Percentiles rank a stretch among this genome's conserved stretches.
Conservation (phyloP, 2,113 vertebrate genomes). For the Seriola aureovittata region DNA sequence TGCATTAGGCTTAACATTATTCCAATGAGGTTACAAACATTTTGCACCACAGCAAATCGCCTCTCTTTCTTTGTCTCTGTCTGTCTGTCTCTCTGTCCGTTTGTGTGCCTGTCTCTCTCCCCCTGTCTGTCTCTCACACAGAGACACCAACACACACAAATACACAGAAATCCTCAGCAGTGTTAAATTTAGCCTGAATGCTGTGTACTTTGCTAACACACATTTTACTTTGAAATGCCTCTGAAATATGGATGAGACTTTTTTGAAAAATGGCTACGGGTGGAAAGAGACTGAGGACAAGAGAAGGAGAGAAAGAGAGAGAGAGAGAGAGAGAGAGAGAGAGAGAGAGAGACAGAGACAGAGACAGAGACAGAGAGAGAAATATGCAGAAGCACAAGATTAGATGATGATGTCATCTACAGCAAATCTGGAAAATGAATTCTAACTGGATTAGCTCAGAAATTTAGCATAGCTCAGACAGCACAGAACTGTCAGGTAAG, state of each 20-base stretch:
- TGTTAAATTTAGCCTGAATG: slow-evolving; percentile 75
- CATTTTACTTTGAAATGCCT: slow-evolving; percentile 69
- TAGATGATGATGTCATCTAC: slow-evolving; percentile 9
- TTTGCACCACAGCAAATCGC: slow-evolving; percentile 42
- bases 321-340: neutral
- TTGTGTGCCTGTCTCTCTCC: neutral
- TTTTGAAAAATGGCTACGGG: slow-evolving; percentile 51
- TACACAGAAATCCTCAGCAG: slow-evolving; percentile 47
- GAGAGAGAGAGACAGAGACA: neutral
- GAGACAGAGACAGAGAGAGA: neutral
- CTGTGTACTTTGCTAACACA: slow-evolving; percentile 67
- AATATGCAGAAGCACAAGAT: slow-evolving; percentile 3
- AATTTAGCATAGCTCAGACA: neutral
- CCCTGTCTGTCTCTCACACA: neutral
- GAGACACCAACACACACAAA: slow-evolving; percentile 8
- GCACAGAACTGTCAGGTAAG: neutral
- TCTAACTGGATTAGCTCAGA: slow-evolving; percentile 34
- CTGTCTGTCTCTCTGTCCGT: neutral
- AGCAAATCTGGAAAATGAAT: neutral
- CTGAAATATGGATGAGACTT: slow-evolving; percentile 77
- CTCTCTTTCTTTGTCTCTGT: slow-evolving; percentile 1
- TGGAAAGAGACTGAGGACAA: slow-evolving; percentile 5
- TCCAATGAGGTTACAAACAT: slow-evolving; percentile 49
- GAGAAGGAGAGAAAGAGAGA: neutral
- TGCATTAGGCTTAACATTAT: slow-evolving; percentile 52